Base-by-base conservation (phyloP, 2,113 vertebrate species). In the Notechis scutatus region DNA sequence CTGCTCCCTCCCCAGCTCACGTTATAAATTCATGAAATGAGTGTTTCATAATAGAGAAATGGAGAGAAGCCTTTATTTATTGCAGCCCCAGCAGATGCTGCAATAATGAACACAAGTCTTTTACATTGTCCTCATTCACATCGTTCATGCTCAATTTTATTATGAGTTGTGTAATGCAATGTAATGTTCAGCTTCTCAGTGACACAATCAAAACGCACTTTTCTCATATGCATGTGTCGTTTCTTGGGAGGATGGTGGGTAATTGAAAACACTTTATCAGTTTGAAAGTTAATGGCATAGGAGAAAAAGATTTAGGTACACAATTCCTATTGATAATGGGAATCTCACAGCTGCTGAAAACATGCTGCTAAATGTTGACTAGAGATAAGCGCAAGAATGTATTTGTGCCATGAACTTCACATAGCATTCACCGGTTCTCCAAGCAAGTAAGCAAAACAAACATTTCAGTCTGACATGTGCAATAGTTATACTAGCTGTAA, bases 361-460 rank as follows among this genome's bases (percentile, higher is more conserved):
- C 34, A 91, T 87, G 90, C 96, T 96, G 95, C 96, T 94, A 86
- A 96, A 94, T 95, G 94, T 96, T 97, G 96, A 95, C 96, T 93
- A 94, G 95, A 97, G 97, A 96, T 97, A 97, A 96, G 94, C 91
- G 47, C 88, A 90, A 81, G 94, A 96, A 96, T 97, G 94, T 96
- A 96, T 97, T 95, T 95, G 95, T 95, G 94, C 91, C 92, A 94
- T 97, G 96, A 96, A 97, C 95, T 96, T 96, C 95, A 95, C 94
- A 94, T 95, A 96, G 94, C 95, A 93, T 96, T 97, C 96, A 96
- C 96, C 88, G 90, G 39, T 85, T 94, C 96, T 95, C 94, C 96
- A 94, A 95, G 95, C 92, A 87, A 91, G 93, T 92, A 95, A 96
- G 95, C 26, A 95, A 95, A 96, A 94, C 93, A 96, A 97, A 96